Evolutionary conservation across 2,888 invertebrate species (phyloP).

Genomic region (Xiphydria camelus): DNA sequence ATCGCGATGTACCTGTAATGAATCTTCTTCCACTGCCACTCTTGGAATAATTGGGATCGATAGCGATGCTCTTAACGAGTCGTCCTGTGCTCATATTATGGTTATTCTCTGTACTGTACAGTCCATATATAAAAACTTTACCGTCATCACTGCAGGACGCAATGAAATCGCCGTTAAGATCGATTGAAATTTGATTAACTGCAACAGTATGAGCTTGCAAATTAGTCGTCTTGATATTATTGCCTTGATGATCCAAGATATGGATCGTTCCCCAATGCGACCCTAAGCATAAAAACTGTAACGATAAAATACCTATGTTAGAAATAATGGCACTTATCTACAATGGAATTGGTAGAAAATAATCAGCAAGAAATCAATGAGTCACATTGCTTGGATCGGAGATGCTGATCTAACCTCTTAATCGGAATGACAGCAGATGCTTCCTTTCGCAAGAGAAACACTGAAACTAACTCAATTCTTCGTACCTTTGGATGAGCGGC

Average conservation of each 20-base stretch:
- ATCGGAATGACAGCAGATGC: no score
- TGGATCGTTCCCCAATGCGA: slow-evolving; percentile 91
- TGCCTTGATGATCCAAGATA: slow-evolving; percentile 90
- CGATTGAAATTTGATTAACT: slow-evolving; percentile 94
- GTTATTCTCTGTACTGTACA: slow-evolving; percentile 83
- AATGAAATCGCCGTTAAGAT: slow-evolving; percentile 89
- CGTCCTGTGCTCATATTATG: slow-evolving; percentile 77
- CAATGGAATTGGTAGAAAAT: slow-evolving; percentile 5
- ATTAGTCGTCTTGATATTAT: slow-evolving; percentile 73
- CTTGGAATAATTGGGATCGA: slow-evolving; percentile 82
- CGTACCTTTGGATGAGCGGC: slow-evolving; percentile 87
- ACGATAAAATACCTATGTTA: slow-evolving; percentile 20
- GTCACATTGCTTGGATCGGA: neutral
- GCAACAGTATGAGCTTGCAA: slow-evolving; percentile 83
- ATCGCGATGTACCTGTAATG: slow-evolving; percentile 75
- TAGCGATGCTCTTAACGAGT: slow-evolving; percentile 81
- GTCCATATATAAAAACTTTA: slow-evolving; percentile 82
- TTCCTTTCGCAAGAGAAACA: no score
- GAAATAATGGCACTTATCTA: neutral
- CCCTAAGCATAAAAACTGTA: slow-evolving; percentile 86
- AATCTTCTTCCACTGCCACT: slow-evolving; percentile 78
- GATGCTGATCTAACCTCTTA: no score
- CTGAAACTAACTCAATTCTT: no score
- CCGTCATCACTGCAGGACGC: slow-evolving; percentile 93
- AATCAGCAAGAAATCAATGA: slow-evolving; percentile 1